A percentile compares a stretch with the other conserved stretches of the same genome.
These are phyloP conservation scores for Phalanger gymnotis DNA, from an alignment of 2,797 vertebrate species.

Conservation along the genomic window DNA sequence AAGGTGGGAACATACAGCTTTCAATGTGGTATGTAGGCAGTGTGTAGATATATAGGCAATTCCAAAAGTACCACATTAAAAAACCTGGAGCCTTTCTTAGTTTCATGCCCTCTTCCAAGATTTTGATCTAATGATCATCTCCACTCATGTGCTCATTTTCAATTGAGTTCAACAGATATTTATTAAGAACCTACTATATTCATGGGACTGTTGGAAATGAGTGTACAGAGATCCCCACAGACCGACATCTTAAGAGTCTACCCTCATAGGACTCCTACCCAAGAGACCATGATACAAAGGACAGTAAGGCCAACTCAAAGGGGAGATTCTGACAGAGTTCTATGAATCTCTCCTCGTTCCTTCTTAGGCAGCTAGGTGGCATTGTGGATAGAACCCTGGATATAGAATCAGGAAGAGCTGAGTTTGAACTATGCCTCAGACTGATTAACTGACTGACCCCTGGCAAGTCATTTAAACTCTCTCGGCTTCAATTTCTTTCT, in stretches of 20 bases:
- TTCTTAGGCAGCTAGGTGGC: background rate
- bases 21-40: background rate
- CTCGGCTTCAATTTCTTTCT: background rate
- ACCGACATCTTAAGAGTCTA: too few species aligned
- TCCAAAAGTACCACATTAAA: background rate
- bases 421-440: background rate
- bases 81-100: background rate
- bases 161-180: background rate
- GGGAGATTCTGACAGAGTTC: too few species aligned
- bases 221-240: too few species aligned
- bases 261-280: too few species aligned
- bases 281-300: too few species aligned
- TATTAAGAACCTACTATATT: too few species aligned
- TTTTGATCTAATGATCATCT: background rate
- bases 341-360: background rate
- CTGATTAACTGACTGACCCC: background rate
- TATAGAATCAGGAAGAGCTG: background rate
- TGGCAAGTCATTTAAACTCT: background rate
- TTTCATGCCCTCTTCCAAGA: background rate
- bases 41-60: background rate
- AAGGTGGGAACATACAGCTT: background rate
- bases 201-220: too few species aligned
- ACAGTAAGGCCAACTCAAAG: too few species aligned
- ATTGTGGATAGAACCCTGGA: background rate
- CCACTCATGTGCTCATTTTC: background rate